phyloP scores from a whole-genome alignment of 2,888 invertebrate genomes.

The Lamellibrachia satsuma region DNA sequence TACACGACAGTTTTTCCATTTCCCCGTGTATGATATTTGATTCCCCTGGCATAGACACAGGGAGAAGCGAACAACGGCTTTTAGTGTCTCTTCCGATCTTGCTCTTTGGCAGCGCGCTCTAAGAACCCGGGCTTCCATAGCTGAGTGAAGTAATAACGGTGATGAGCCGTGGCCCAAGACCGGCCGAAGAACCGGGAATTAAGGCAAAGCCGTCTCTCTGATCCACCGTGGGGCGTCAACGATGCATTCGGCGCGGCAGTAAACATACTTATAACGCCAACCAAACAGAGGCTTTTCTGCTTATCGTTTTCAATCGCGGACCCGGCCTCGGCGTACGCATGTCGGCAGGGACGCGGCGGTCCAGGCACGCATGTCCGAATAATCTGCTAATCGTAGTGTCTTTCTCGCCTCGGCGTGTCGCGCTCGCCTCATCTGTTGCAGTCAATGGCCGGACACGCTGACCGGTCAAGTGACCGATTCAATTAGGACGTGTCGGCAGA shows the following conservation, averaged over 20 bases:
- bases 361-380: background rate
- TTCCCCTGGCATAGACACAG: too few species aligned
- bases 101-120: background rate
- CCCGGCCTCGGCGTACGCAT: background rate
- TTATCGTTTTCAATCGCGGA: background rate
- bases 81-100: background rate
- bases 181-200: background rate
- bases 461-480: background rate
- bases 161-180: background rate
- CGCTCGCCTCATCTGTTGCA: background rate
- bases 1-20: too few species aligned
- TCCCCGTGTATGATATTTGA: too few species aligned
- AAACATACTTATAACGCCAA: background rate
- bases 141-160: background rate
- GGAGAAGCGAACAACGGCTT: too few species aligned
- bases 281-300: background rate
- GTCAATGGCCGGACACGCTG: background rate
- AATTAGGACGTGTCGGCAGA: background rate
- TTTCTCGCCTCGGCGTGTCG: background rate
- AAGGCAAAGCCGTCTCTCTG: background rate
- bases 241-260: background rate
- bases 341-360: background rate
- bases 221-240: background rate
- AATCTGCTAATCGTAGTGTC: background rate
- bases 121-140: background rate